Conservation (phyloP, 2,888 invertebrate species). For the Protula sp. region DNA sequence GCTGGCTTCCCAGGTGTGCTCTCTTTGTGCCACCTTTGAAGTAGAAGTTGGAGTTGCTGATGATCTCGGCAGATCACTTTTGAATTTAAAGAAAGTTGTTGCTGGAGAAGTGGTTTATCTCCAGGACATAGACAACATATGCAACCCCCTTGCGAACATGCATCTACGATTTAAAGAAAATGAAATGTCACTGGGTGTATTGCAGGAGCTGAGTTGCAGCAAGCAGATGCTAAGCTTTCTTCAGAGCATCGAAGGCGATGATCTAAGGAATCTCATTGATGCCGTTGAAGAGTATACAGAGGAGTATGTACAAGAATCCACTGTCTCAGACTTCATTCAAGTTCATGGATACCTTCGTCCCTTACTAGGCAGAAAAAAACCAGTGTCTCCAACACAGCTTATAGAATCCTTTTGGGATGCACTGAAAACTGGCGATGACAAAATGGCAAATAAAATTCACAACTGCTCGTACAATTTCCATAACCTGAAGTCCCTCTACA, state of each 20-base stretch:
- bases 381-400: background rate
- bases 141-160: too few species aligned
- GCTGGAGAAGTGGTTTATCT: too few species aligned
- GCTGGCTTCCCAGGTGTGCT: too few species aligned
- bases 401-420: background rate
- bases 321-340: conserved; percentile 12
- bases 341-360: background rate
- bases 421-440: background rate
- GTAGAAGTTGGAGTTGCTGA: too few species aligned
- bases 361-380: background rate
- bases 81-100: too few species aligned
- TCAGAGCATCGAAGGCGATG: conserved; percentile 22
- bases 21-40: too few species aligned
- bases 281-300: conserved; percentile 32
- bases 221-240: too few species aligned
- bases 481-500: conserved; percentile 24
- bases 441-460: conserved; percentile 8
- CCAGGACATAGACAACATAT: too few species aligned
- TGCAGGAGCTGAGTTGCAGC: too few species aligned
- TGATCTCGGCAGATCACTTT: too few species aligned
- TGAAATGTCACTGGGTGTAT: too few species aligned
- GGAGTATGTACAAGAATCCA: conserved; percentile 26
- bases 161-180: too few species aligned
- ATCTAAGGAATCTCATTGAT: conserved; percentile 29
- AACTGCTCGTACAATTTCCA: conserved; percentile 24